A percentile compares a stretch with the other conserved stretches of the same genome.
Evolutionary conservation across 2,113 vertebrate species (phyloP).

Genomic region (Epinephelus lanceolatus): DNA sequence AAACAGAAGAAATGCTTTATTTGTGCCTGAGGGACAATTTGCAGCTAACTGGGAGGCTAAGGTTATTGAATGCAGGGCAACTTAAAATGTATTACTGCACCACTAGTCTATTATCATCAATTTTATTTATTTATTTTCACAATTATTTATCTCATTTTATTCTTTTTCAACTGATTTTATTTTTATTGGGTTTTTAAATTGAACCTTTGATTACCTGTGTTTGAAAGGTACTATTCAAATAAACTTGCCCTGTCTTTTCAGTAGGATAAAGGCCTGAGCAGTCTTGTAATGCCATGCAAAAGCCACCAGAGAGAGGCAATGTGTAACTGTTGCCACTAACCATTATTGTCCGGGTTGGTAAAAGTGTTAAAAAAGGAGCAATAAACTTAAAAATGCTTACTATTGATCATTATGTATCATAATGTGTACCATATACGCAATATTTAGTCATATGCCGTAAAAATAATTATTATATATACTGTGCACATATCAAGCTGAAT

Average conservation of each 20-base stretch:
- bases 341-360: not conserved
- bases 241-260: not conserved
- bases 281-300: conserved; percentile 12
- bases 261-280: not conserved
- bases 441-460: not conserved
- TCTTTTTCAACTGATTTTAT: not conserved
- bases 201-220: no score
- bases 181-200: not conserved
- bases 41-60: not conserved
- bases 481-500: no score
- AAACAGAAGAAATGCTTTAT: no score
- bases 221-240: not conserved
- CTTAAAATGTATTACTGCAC: not conserved
- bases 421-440: not conserved
- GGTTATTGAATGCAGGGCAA: not conserved
- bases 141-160: not conserved
- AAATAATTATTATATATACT: not conserved
- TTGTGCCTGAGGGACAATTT: not conserved
- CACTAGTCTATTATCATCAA: not conserved
- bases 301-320: conserved; percentile 49
- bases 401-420: not conserved
- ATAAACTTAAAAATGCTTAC: not conserved
- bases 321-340: not conserved
- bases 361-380: not conserved
- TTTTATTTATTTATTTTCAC: not conserved